phyloP scores from a whole-genome alignment of 2,888 invertebrate genomes.

The Entomobrya proxima region DNA sequence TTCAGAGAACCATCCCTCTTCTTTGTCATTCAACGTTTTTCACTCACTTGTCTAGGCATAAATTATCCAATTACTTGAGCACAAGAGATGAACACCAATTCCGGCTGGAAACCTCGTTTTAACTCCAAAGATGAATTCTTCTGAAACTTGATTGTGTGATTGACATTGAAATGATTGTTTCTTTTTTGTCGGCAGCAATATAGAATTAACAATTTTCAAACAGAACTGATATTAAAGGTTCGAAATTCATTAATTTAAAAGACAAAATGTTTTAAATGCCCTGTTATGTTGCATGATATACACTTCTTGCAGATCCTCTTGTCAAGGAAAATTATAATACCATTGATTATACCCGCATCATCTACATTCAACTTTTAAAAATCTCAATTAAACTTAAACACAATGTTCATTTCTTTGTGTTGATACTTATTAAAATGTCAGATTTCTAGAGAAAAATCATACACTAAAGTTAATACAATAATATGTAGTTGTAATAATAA shows the following conservation, averaged over 20 bases:
- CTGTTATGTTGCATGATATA: conserved; percentile 37
- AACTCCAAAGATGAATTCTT: background rate
- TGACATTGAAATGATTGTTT: conserved; percentile 28
- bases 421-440: conserved; percentile 27
- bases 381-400: conserved; percentile 26
- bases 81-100: conserved; percentile 24
- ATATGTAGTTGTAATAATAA: conserved; percentile 34
- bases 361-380: conserved; percentile 32
- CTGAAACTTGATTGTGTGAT: background rate
- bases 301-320: conserved; percentile 19
- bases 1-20: background rate
- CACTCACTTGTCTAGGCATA: background rate
- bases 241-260: conserved; percentile 2
- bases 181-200: background rate
- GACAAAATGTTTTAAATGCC: conserved; percentile 26
- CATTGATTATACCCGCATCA: conserved; percentile 46
- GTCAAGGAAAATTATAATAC: conserved; percentile 25
- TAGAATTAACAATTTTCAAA: conserved; percentile 1
- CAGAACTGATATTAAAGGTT: background rate
- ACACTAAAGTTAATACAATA: conserved; percentile 12
- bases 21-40: background rate
- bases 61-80: conserved; percentile 18
- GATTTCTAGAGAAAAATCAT: conserved; percentile 43
- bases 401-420: background rate
- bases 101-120: background rate